Percentiles rank a stretch among this genome's conserved stretches.
Evolutionary conservation across 2,113 vertebrate species (phyloP).

Genomic region (Glaucidium brasilianum): DNA sequence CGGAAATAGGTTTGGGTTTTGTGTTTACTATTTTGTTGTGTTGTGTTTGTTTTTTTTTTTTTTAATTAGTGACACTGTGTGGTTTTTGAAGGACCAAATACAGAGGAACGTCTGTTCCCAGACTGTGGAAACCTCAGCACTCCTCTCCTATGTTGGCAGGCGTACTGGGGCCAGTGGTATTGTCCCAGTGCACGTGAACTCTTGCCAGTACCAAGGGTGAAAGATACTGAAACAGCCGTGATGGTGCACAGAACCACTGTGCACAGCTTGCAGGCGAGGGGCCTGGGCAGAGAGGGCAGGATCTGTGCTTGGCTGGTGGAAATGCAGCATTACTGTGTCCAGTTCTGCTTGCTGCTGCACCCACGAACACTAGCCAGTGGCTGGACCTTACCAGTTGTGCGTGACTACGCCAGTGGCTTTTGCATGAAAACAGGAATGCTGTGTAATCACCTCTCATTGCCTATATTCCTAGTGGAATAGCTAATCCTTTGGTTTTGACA

Average conservation of each 20-base stretch:
- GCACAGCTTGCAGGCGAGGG: fast-evolving
- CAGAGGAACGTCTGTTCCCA: not conserved
- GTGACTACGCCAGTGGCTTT: not conserved
- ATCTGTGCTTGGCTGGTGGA: too few species aligned
- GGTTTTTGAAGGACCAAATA: not conserved
- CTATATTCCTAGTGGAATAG: not conserved
- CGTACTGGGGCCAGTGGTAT: not conserved
- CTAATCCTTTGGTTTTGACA: not conserved
- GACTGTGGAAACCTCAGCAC: not conserved
- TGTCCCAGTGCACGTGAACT: not conserved
- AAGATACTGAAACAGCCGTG: too few species aligned
- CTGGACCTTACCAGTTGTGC: not conserved
- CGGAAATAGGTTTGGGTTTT: not conserved
- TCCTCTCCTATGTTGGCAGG: fast-evolving
- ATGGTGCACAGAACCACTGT: fast-evolving
- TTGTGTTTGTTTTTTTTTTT: not conserved
- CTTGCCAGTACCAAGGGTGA: fast-evolving
- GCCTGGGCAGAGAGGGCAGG: not conserved
- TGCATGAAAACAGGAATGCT: not conserved
- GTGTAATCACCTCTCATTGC: not conserved
- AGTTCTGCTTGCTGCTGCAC: not conserved
- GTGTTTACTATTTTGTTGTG: not conserved
- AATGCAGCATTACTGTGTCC: not conserved
- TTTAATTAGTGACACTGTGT: not conserved
- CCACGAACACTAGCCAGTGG: fast-evolving